Percentiles rank a stretch among this genome's conserved stretches.
Conservation (phyloP, 2,888 invertebrate genomes). For the Campoplex capitator region DNA sequence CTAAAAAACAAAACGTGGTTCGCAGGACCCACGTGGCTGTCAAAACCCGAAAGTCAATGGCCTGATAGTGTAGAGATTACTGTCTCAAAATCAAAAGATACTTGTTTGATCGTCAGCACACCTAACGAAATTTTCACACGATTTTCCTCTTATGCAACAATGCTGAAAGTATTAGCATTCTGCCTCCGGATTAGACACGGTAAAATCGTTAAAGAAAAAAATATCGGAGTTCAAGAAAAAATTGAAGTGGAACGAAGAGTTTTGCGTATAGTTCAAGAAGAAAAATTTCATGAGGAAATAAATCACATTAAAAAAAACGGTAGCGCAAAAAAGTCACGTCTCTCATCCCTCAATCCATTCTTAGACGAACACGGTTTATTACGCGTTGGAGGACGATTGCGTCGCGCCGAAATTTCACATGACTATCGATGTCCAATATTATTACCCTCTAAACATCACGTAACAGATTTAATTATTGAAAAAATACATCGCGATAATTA, state of each 20-base stretch:
- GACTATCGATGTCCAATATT: conserved; percentile 42
- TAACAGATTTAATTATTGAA: conserved; percentile 48
- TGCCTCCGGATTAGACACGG: not conserved
- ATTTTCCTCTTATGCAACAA: conserved; percentile 15
- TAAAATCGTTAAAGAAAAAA: conserved; percentile 1
- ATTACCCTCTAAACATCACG: conserved; percentile 39
- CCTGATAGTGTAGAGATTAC: not conserved
- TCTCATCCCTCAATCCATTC: conserved; percentile 46
- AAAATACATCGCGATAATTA: conserved; percentile 13
- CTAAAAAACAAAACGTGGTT: conserved; percentile 57
- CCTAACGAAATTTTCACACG: conserved; percentile 15
- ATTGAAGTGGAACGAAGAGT: not conserved
- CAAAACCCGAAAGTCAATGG: conserved; percentile 25
- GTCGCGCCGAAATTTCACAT: conserved; percentile 35
- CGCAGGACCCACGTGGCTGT: conserved; percentile 63
- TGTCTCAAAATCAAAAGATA: conserved; percentile 10
- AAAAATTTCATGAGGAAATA: conserved; percentile 18
- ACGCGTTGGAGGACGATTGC: conserved; percentile 55
- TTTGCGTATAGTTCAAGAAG: conserved; percentile 24
- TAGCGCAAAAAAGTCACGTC: conserved; percentile 11
- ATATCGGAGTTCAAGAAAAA: conserved; percentile 18
- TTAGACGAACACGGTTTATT: conserved; percentile 37
- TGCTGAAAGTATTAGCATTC: conserved; percentile 27
- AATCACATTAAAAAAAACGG: conserved; percentile 17
- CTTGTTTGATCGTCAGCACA: not conserved